phyloP scores from a whole-genome alignment of 2,888 invertebrate genomes.

The Pseudeuparius sepicola region DNA sequence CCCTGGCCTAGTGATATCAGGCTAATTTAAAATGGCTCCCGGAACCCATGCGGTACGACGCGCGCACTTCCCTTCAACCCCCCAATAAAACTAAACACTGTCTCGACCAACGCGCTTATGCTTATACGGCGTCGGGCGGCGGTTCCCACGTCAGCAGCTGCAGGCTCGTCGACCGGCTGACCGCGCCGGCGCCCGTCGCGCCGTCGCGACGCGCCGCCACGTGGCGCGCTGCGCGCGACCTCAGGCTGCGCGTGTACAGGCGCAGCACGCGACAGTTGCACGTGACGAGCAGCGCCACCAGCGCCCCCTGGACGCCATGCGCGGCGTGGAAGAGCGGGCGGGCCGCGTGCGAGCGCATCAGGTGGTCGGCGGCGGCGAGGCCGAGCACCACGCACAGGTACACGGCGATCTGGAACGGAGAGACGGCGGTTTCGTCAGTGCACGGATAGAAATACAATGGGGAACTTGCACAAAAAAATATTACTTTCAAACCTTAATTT shows the following conservation, averaged over 20 bases:
- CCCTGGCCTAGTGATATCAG: too few relatives aligned
- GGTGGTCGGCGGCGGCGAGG: conserved; percentile 37
- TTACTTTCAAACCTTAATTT: too few relatives aligned
- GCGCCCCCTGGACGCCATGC: conserved; percentile 48
- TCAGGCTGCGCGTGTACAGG: conserved; percentile 36
- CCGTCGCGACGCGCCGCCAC: conserved; percentile 18
- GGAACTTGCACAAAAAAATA: too few relatives aligned
- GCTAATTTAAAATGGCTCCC: too few relatives aligned
- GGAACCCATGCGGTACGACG: too few relatives aligned
- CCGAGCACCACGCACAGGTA: conserved; percentile 35
- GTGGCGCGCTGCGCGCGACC: conserved; percentile 21
- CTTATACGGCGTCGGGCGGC: conserved; percentile 38
- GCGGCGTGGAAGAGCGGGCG: conserved; percentile 41
- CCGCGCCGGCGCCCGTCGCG: conserved; percentile 23
- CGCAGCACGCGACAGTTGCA: conserved; percentile 48
- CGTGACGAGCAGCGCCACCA: conserved; percentile 51
- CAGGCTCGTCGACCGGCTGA: conserved; percentile 38
- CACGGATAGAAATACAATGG: too few relatives aligned
- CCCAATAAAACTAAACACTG: too few relatives aligned
- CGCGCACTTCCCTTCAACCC: too few relatives aligned
- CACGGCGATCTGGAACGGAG: conserved; percentile 36
- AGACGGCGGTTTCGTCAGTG: too few relatives aligned
- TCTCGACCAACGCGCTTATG: too few relatives aligned
- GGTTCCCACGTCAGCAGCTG: conserved; percentile 40
- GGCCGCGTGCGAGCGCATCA: conserved; percentile 35